These are phyloP conservation scores for Drosophila leontia DNA, from an alignment of 1,140 invertebrate species.

Conservation along the genomic window DNA sequence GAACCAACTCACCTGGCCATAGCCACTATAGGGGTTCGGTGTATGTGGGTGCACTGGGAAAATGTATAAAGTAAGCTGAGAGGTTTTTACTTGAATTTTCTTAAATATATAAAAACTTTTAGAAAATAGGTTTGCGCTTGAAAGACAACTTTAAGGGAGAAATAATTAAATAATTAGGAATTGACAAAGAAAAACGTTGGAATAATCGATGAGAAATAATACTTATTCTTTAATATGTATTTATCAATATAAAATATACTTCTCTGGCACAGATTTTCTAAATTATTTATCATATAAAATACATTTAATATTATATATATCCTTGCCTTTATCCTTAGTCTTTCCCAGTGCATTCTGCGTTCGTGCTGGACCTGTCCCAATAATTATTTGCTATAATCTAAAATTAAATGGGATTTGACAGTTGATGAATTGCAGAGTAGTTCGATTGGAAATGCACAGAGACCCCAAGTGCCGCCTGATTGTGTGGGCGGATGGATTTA, in stretches of 20 bases:
- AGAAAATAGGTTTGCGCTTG: no score
- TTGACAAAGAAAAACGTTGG: no score
- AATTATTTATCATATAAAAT: no score
- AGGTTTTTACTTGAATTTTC: neutral
- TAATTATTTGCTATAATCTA: conserved; percentile 81
- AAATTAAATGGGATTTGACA: conserved; percentile 80
- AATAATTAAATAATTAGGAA: no score
- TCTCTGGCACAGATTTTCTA: no score
- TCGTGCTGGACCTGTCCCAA: conserved; percentile 33
- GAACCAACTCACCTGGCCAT: conserved; percentile 2
- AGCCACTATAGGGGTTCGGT: neutral
- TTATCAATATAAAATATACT: no score
- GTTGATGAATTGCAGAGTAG: conserved; percentile 78
- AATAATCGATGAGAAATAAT: no score
- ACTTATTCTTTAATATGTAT: no score
- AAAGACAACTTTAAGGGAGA: no score
- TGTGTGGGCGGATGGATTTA: conserved; percentile 18
- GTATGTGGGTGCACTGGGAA: conserved; percentile 14
- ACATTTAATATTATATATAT: no score
- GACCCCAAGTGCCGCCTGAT: conserved; percentile 30
- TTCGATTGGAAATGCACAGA: conserved; percentile 69
- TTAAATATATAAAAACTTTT: neutral
- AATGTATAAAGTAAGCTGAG: neutral
- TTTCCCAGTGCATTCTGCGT: conserved; percentile 7
- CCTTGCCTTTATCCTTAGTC: no score